Evolutionary conservation across 2,113 vertebrate species (phyloP).

Genomic region (Tetrax tetrax): DNA sequence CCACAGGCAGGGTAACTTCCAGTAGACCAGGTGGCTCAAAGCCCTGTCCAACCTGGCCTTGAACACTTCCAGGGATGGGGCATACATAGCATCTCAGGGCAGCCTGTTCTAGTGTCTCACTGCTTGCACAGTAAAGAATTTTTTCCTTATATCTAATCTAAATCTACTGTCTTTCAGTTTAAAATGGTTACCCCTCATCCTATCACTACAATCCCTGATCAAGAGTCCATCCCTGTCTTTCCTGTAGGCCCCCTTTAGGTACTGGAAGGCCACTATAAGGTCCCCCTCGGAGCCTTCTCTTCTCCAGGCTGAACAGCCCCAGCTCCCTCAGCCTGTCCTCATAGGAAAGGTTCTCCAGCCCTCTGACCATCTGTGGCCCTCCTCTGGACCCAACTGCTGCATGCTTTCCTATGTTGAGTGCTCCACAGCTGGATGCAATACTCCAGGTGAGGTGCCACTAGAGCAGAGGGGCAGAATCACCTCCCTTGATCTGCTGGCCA

Average conservation of each 20-base stretch:
- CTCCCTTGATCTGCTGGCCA: background rate
- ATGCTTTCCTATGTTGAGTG: background rate
- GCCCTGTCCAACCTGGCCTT: background rate
- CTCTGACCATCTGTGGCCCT: background rate
- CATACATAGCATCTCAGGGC: too few relatives aligned
- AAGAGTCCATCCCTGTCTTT: background rate
- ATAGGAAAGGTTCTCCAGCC: background rate
- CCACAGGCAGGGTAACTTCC: background rate
- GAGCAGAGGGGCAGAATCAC: background rate
- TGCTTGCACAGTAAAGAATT: background rate
- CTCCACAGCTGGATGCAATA: background rate
- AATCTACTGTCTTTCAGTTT: background rate
- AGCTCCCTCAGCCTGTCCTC: background rate
- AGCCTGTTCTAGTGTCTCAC: background rate
- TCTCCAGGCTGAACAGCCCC: background rate
- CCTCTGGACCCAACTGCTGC: background rate
- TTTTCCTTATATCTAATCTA: background rate
- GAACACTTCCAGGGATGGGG: background rate
- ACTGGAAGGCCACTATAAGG: background rate
- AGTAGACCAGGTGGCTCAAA: background rate
- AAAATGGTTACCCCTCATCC: background rate
- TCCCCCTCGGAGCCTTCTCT: background rate
- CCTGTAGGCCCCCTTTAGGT: background rate
- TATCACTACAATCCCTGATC: background rate
- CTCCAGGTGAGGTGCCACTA: background rate